Evolutionary conservation across 2,888 invertebrate species (phyloP).

Genomic region (Drosophila eohydei): DNA sequence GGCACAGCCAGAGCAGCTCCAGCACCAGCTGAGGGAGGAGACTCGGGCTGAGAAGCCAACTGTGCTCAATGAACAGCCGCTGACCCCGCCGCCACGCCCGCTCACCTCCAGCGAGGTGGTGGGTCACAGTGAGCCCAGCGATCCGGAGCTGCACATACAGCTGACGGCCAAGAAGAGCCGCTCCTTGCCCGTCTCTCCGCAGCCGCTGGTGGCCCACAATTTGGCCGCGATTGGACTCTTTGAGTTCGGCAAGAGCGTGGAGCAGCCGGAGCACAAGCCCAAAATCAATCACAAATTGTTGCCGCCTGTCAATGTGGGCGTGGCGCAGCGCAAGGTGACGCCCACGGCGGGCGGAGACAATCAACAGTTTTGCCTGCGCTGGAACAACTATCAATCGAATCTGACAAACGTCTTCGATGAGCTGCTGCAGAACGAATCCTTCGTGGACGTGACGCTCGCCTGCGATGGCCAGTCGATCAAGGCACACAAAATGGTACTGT

Average conservation of each 20-base stretch:
- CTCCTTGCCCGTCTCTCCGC: constrained; percentile 82
- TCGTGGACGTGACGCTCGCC: constrained; percentile 96
- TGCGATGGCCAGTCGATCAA: constrained; percentile 96
- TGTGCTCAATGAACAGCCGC: constrained; percentile 40
- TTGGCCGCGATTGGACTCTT: constrained; percentile 68
- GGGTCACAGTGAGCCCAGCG: constrained; percentile 67
- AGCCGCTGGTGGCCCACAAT: constrained; percentile 63
- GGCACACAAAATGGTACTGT: constrained; percentile 96
- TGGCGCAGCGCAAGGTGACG: constrained; percentile 6
- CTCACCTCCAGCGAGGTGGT: constrained; percentile 82
- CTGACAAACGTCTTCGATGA: constrained; percentile 93
- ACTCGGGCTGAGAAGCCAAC: constrained; percentile 28
- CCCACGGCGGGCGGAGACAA: constrained; percentile 56
- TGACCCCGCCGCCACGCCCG: constrained; percentile 83
- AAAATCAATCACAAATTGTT: constrained; percentile 15
- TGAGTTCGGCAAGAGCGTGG: constrained; percentile 56
- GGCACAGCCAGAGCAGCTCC: neutral
- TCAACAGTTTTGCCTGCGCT: constrained; percentile 95
- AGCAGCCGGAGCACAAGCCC: constrained; percentile 33
- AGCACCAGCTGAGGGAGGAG: constrained; percentile 17
- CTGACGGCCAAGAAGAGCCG: constrained; percentile 79
- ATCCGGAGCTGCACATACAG: constrained; percentile 72
- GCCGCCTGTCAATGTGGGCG: constrained; percentile 5
- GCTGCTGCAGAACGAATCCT: constrained; percentile 93
- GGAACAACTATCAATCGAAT: constrained; percentile 97